Percentiles rank a stretch among this genome's conserved stretches.
Conservation (phyloP, 2,797 vertebrate genomes). For the Pseudochirops corinnae region DNA sequence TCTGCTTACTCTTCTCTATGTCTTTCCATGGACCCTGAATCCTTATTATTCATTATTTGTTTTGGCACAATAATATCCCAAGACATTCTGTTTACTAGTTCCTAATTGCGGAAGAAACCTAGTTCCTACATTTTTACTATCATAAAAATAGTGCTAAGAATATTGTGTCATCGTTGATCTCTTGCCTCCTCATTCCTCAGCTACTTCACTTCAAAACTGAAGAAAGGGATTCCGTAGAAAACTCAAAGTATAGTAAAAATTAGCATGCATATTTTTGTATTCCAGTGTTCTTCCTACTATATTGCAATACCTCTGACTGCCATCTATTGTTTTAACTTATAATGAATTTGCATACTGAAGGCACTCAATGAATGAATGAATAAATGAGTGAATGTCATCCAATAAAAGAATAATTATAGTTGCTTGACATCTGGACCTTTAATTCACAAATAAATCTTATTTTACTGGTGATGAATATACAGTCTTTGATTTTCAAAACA, state of each 20-base stretch:
- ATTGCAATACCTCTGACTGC: not conserved
- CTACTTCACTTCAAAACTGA: not conserved
- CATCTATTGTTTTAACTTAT: not conserved
- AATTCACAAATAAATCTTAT: not conserved
- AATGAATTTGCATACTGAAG: not conserved
- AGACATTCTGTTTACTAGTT: not conserved
- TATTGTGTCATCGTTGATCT: not conserved
- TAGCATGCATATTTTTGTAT: not conserved
- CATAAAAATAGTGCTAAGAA: not conserved
- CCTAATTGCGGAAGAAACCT: not conserved
- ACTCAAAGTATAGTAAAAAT: not conserved
- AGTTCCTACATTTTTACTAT: not conserved
- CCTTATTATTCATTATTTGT: not conserved
- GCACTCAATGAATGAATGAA: not conserved
- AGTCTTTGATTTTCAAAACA: not conserved
- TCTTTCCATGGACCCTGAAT: not conserved
- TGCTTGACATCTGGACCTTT: not conserved
- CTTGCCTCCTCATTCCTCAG: no score
- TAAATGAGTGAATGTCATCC: not conserved
- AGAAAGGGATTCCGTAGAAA: not conserved
- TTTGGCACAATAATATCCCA: not conserved
- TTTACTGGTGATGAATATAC: not conserved
- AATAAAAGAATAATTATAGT: not conserved
- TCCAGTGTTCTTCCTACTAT: not conserved
- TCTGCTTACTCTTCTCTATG: not conserved